These are phyloP conservation scores for Endotricha flammealis DNA, from an alignment of 2,888 invertebrate species.

Conservation along the genomic window DNA sequence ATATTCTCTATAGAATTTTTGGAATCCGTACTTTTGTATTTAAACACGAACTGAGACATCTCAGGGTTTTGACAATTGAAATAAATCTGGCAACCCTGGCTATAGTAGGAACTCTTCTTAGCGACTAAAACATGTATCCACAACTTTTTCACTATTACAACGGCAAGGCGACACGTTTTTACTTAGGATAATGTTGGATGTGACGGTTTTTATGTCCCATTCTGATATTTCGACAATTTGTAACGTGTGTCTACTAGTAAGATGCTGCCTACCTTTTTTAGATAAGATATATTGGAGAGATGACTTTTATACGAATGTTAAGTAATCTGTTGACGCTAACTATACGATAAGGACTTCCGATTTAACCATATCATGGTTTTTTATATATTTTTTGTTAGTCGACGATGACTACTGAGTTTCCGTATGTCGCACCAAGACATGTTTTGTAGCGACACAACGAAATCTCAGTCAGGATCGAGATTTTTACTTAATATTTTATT, in stretches of 20 bases:
- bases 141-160: slow-evolving; percentile 62
- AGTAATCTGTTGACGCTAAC: slow-evolving; percentile 75
- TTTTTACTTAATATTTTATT: slow-evolving; percentile 35
- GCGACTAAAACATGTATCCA: slow-evolving; percentile 56
- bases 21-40: background rate
- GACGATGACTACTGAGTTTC: slow-evolving; percentile 31
- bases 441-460: slow-evolving; percentile 45
- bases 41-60: background rate
- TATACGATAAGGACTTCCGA: slow-evolving; percentile 69
- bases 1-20: background rate
- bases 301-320: slow-evolving; percentile 77
- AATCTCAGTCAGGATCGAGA: slow-evolving; percentile 36
- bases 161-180: slow-evolving; percentile 47
- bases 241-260: slow-evolving; percentile 59
- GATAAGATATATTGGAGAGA: slow-evolving; percentile 76
- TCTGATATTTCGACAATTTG: slow-evolving; percentile 48
- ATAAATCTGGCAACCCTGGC: slow-evolving; percentile 4
- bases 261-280: slow-evolving; percentile 70
- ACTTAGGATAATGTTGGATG: slow-evolving; percentile 47
- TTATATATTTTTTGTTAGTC: slow-evolving; percentile 30
- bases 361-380: slow-evolving; percentile 65
- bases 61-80: background rate
- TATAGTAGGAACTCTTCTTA: slow-evolving; percentile 48
- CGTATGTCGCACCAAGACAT: slow-evolving; percentile 25
- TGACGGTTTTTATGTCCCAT: slow-evolving; percentile 53